Conservation (phyloP, 2,888 invertebrate genomes). For the Agonopterix alstromeriana region DNA sequence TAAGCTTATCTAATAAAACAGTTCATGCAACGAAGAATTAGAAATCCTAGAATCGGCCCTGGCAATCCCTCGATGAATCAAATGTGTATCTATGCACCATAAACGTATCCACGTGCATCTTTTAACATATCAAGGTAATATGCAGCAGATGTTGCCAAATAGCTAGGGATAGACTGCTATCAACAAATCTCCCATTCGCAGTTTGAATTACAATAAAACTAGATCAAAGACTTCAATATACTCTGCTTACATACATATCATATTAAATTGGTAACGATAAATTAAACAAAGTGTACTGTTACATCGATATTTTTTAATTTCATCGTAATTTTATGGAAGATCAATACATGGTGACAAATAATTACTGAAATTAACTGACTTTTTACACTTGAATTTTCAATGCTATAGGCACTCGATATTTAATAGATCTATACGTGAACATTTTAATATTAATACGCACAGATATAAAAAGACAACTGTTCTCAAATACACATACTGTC, state of each 20-base stretch:
- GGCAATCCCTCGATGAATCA: too few relatives aligned
- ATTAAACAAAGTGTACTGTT: constrained; percentile 66
- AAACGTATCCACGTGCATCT: background rate
- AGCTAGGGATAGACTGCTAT: background rate
- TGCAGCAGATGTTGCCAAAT: constrained; percentile 27
- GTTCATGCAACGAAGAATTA: too few relatives aligned
- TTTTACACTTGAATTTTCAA: constrained; percentile 73
- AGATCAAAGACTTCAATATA: background rate
- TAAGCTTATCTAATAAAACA: too few relatives aligned
- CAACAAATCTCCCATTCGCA: background rate
- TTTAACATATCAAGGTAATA: background rate
- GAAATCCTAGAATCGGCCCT: too few relatives aligned
- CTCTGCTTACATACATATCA: background rate
- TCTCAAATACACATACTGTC: constrained; percentile 63
- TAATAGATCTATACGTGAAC: constrained; percentile 74
- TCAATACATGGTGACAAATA: constrained; percentile 76
- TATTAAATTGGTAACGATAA: constrained; percentile 14
- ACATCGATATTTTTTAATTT: constrained; percentile 76
- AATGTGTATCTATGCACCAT: background rate
- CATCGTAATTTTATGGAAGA: constrained; percentile 77
- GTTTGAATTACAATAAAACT: background rate
- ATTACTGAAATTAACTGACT: constrained; percentile 73
- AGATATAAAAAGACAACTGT: constrained; percentile 65
- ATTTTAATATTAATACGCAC: constrained; percentile 66
- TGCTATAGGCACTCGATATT: constrained; percentile 75